Conservation (phyloP, 2,797 vertebrate genomes). For the Melopsittacus undulatus region DNA sequence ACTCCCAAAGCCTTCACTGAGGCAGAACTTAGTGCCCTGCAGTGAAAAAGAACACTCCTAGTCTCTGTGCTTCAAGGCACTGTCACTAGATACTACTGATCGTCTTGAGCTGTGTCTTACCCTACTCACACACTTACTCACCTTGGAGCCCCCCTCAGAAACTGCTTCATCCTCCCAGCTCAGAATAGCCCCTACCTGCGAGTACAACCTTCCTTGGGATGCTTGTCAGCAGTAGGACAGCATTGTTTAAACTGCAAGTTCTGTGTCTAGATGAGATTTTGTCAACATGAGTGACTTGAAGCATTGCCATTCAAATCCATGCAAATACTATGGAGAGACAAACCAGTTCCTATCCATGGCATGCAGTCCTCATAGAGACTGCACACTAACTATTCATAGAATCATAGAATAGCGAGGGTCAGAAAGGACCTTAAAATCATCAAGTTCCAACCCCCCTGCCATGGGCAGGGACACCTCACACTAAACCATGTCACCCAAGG, state of each 20-base stretch:
- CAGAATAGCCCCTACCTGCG: background rate
- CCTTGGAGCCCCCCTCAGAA: background rate
- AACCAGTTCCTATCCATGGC: background rate
- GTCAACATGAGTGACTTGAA: background rate
- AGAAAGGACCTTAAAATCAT: too few relatives aligned
- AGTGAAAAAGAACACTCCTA: background rate
- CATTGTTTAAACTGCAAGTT: background rate
- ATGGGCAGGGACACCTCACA: too few relatives aligned
- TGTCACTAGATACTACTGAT: background rate
- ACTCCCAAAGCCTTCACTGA: background rate
- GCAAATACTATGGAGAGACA: background rate
- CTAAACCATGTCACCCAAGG: too few relatives aligned
- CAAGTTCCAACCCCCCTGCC: too few relatives aligned
- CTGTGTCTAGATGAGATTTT: background rate
- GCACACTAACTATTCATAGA: background rate
- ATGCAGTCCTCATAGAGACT: fast-evolving
- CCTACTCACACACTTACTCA: background rate
- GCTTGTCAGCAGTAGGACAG: background rate
- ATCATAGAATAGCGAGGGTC: too few relatives aligned
- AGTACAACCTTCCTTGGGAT: background rate
- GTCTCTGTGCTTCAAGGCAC: background rate
- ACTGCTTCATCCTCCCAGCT: background rate
- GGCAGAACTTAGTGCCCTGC: background rate
- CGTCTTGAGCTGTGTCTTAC: background rate
- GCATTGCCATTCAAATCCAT: fast-evolving